A percentile compares a stretch with the other conserved stretches of the same genome.
Evolutionary conservation across 2,113 vertebrate species (phyloP).

Genomic region (Anseranas semipalmata): DNA sequence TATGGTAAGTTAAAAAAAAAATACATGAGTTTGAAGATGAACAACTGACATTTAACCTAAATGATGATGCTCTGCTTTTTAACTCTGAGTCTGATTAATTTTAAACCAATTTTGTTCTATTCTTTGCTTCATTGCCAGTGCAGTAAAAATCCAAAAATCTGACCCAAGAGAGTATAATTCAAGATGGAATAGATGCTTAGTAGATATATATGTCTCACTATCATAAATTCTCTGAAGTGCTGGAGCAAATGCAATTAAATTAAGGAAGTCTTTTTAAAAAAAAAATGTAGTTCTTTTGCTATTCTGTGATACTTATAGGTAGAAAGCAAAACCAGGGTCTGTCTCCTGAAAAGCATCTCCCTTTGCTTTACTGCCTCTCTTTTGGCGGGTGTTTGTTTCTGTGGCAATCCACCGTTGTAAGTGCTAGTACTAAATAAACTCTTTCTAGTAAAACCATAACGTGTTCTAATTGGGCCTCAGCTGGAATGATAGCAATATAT

Average conservation of each 20-base stretch:
- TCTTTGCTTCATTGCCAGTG: slow-evolving; percentile 35
- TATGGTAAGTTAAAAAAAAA: slow-evolving; percentile 23
- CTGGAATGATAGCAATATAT: not conserved
- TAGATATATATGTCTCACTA: slow-evolving; percentile 28
- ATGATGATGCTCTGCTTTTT: slow-evolving; percentile 42
- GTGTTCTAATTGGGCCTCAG: not conserved
- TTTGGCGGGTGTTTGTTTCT: not conserved
- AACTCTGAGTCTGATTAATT: slow-evolving; percentile 59
- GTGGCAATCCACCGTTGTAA: not conserved
- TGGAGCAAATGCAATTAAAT: slow-evolving; percentile 22
- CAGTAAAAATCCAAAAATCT: slow-evolving; percentile 10
- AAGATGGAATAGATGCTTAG: slow-evolving; percentile 20
- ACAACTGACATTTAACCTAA: slow-evolving; percentile 61
- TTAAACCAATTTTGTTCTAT: slow-evolving; percentile 63
- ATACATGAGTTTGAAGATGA: slow-evolving; percentile 29
- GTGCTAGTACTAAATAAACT: not conserved
- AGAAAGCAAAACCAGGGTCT: not conserved
- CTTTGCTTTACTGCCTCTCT: not conserved
- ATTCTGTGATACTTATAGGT: not conserved
- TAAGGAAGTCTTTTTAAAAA: not conserved
- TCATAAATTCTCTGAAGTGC: slow-evolving; percentile 32
- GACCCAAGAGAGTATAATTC: slow-evolving; percentile 51
- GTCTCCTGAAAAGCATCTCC: not conserved
- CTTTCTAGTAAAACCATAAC: not conserved
- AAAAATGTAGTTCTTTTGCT: not conserved